Conservation (phyloP, 1,140 invertebrate genomes). For the Bombus ignitus region DNA sequence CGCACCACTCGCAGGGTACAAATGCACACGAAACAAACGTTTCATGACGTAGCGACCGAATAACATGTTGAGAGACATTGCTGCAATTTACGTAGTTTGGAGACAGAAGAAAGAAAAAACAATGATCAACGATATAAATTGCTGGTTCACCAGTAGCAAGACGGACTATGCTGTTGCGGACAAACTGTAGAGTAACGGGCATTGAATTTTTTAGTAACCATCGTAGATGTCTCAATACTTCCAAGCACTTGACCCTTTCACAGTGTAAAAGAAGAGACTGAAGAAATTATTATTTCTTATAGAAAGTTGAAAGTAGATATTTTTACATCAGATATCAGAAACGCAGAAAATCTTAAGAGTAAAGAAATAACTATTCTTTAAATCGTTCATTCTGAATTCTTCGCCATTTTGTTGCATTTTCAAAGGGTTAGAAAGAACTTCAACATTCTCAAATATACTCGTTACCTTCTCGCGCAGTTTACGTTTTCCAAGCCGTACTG, state of each 20-base stretch:
- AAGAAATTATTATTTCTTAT: not conserved
- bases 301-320: not conserved
- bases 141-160: not conserved
- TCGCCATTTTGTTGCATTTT: too few species aligned
- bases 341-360: not conserved
- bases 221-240: not conserved
- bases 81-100: not conserved
- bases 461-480: not conserved
- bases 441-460: not conserved
- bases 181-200: not conserved
- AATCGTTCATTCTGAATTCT: too few species aligned
- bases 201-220: not conserved
- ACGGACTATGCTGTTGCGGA: not conserved
- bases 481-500: not conserved
- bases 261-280: not conserved
- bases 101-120: not conserved
- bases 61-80: not conserved
- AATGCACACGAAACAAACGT: slow-evolving; percentile 13
- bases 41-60: not conserved
- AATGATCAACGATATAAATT: too few species aligned
- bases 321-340: not conserved
- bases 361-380: not conserved
- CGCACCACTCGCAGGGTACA: not conserved
- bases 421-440: not conserved
- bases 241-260: too few species aligned